phyloP scores from a whole-genome alignment of 2,888 invertebrate genomes.

The Trichacis sp. region DNA sequence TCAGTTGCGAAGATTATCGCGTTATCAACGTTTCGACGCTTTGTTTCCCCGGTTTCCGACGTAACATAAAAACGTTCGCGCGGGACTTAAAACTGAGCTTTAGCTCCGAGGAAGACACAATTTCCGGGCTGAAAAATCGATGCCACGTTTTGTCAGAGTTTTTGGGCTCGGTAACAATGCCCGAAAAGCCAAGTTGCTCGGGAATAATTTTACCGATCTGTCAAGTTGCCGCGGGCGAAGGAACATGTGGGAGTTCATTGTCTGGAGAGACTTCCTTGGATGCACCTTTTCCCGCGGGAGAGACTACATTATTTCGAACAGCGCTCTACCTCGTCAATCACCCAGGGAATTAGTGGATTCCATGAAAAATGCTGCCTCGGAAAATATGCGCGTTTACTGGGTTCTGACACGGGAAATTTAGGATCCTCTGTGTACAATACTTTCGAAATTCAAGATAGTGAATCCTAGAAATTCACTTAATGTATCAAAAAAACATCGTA shows the following conservation, averaged over 20 bases:
- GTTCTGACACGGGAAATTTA: no score
- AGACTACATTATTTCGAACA: background rate
- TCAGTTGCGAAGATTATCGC: background rate
- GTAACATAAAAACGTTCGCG: no score
- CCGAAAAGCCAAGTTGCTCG: background rate
- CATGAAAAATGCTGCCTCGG: no score
- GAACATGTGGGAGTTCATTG: background rate
- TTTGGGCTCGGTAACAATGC: background rate
- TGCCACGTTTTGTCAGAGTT: background rate
- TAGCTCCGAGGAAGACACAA: no score
- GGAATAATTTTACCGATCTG: conserved; percentile 3
- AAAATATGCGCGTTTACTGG: no score
- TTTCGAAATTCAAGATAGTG: no score
- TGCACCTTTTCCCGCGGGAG: background rate
- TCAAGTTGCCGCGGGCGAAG: background rate
- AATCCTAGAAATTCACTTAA: no score
- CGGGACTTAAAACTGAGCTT: no score
- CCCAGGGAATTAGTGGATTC: background rate
- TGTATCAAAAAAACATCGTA: no score
- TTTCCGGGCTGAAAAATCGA: no score
- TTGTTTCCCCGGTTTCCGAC: no score
- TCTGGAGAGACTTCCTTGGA: background rate
- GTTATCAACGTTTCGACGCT: background rate
- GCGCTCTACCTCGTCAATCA: background rate
- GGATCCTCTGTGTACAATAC: no score